A percentile compares a stretch with the other conserved stretches of the same genome.
Conservation (phyloP, 2,797 vertebrate genomes). For the Amblyopsis hoosieri region DNA sequence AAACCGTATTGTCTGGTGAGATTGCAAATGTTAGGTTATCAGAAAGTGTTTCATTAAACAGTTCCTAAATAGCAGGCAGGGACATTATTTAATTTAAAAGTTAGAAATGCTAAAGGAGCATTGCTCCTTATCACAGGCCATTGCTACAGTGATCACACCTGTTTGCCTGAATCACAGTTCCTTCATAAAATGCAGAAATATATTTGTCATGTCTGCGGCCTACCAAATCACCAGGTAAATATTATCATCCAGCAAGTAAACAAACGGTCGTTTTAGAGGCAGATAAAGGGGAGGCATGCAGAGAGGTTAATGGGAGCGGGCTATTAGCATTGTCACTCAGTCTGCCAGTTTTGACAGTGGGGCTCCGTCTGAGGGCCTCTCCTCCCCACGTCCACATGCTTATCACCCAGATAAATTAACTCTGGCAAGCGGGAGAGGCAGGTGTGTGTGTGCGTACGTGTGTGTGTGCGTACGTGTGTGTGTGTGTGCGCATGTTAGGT, state of each 20-base stretch:
- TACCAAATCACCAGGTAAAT: constrained; percentile 75
- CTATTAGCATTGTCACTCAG: constrained; percentile 90
- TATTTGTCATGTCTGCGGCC: constrained; percentile 76
- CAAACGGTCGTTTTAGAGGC: constrained; percentile 79
- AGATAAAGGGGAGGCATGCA: constrained; percentile 83
- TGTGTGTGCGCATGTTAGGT: background rate
- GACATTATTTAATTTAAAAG: constrained; percentile 63
- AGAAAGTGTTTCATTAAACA: constrained; percentile 56
- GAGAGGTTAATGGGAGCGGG: constrained; percentile 79
- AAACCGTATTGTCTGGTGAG: constrained; percentile 45
- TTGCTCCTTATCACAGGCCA: constrained; percentile 57
- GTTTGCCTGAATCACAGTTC: constrained; percentile 46
- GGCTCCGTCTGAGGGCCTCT: constrained; percentile 78
- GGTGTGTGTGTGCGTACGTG: constrained; percentile 57
- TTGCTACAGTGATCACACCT: constrained; percentile 28
- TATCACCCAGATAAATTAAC: constrained; percentile 84
- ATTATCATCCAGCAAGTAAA: constrained; percentile 83
- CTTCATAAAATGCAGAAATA: constrained; percentile 74
- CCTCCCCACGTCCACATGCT: constrained; percentile 79
- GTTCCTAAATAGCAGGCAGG: constrained; percentile 40
- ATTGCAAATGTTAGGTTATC: constrained; percentile 52
- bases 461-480: constrained; percentile 12
- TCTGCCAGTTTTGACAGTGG: constrained; percentile 81
- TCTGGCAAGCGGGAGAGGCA: constrained; percentile 77
- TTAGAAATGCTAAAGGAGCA: constrained; percentile 60